phyloP scores from a whole-genome alignment of 2,797 vertebrate genomes.

The Todus mexicanus region DNA sequence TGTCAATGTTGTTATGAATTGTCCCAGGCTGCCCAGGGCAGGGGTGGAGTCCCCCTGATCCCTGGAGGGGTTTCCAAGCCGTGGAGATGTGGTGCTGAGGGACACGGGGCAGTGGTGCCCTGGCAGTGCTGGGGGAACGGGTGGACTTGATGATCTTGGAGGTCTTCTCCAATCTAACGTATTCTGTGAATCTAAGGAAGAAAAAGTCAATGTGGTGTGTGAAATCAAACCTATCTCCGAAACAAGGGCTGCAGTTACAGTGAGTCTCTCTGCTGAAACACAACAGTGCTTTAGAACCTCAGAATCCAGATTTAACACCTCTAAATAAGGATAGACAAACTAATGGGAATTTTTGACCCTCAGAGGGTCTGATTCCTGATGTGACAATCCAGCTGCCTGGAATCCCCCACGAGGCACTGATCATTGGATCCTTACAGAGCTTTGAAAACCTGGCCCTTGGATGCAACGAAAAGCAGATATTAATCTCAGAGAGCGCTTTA shows the following conservation, averaged over 20 bases:
- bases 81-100: not conserved
- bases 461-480: not conserved
- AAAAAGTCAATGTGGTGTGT: not conserved
- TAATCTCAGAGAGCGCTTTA: not conserved
- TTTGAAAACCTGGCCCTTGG: not conserved
- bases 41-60: not conserved
- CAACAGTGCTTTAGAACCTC: not conserved
- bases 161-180: not conserved
- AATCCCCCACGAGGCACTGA: not conserved
- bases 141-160: not conserved
- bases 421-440: not conserved
- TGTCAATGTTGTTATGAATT: no score
- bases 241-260: not conserved
- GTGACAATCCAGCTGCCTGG: not conserved
- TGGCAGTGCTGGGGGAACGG: rapidly evolving
- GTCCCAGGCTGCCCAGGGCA: not conserved
- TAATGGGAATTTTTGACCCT: not conserved
- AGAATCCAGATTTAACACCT: not conserved
- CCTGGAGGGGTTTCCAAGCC: not conserved
- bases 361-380: not conserved
- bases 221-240: not conserved
- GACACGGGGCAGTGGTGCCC: not conserved
- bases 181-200: not conserved
- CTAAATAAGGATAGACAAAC: not conserved
- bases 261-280: not conserved